These are phyloP conservation scores for Philypnodon macrostomus DNA, from an alignment of 2,797 vertebrate genomes.

Conservation along the genomic window DNA sequence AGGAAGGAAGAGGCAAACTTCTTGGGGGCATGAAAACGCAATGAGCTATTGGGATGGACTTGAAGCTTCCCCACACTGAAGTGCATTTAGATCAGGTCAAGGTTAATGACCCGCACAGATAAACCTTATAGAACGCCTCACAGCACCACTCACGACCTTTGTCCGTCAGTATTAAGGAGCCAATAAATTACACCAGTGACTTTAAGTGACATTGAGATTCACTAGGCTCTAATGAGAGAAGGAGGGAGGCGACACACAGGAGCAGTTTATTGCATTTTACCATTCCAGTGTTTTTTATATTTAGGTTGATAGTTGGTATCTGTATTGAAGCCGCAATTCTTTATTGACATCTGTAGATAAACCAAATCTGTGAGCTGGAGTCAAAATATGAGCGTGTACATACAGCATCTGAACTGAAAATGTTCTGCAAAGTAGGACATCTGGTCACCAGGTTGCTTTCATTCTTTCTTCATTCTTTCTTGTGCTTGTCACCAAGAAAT, in stretches of 20 bases:
- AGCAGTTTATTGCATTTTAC: neutral
- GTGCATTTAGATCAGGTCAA: slow-evolving; percentile 78
- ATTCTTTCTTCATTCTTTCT: too few species aligned
- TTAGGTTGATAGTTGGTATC: too few species aligned
- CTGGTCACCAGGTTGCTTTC: too few species aligned
- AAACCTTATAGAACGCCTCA: slow-evolving; percentile 77
- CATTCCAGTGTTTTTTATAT: neutral
- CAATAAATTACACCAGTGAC: slow-evolving; percentile 80
- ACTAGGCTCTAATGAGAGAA: slow-evolving; percentile 62
- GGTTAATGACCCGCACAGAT: slow-evolving; percentile 80
- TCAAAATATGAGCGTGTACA: too few species aligned
- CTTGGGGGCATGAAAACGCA: slow-evolving; percentile 69
- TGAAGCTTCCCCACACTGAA: slow-evolving; percentile 64
- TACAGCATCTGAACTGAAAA: too few species aligned
- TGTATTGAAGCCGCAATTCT: too few species aligned
- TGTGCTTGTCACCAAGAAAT: too few species aligned
- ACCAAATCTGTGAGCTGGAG: too few species aligned
- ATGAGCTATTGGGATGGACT: slow-evolving; percentile 32
- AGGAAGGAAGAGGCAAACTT: slow-evolving; percentile 66
- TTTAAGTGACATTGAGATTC: slow-evolving; percentile 81
- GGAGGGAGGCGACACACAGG: slow-evolving; percentile 19
- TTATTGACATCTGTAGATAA: too few species aligned
- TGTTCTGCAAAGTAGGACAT: too few species aligned
- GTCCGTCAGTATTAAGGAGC: slow-evolving; percentile 76
- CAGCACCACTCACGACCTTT: slow-evolving; percentile 73